These are phyloP conservation scores for Anthoscopus minutus DNA, from an alignment of 2,113 vertebrate genomes.

Conservation along the genomic window DNA sequence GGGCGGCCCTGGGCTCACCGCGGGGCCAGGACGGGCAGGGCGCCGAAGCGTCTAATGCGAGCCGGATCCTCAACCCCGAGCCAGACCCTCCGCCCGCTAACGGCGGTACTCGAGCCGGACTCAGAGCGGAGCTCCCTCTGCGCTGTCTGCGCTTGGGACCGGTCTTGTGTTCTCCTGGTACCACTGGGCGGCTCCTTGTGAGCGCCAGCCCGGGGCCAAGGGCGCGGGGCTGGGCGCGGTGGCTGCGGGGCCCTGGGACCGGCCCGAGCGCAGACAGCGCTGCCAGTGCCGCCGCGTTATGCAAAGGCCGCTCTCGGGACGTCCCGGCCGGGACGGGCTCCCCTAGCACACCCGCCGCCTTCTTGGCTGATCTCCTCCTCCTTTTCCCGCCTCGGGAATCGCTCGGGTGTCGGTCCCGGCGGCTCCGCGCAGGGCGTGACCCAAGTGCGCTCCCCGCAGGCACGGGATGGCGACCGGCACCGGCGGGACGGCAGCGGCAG, in stretches of 20 bases:
- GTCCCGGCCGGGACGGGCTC: not conserved
- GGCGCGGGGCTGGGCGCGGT: not conserved
- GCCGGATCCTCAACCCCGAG: not conserved
- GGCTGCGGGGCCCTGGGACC: not conserved
- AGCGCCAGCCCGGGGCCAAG: not conserved
- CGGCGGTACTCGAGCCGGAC: no score
- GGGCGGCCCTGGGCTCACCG: not conserved
- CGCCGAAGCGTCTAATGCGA: not conserved
- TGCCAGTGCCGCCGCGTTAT: not conserved
- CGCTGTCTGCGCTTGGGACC: not conserved
- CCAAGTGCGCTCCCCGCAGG: not conserved
- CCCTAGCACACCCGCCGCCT: not conserved
- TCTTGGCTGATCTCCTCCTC: not conserved
- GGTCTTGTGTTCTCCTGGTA: no score
- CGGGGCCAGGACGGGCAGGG: not conserved
- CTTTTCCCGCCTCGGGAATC: not conserved
- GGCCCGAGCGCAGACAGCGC: not conserved
- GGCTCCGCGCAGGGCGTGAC: not conserved
- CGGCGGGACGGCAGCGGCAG: not conserved
- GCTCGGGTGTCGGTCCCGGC: rapidly evolving
- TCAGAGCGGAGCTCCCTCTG: not conserved
- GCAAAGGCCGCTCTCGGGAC: not conserved
- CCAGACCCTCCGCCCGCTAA: not conserved
- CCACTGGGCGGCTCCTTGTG: not conserved
- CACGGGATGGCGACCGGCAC: not conserved